Evolutionary conservation across 2,888 invertebrate species (phyloP).

Genomic region (Julus scandinavius): DNA sequence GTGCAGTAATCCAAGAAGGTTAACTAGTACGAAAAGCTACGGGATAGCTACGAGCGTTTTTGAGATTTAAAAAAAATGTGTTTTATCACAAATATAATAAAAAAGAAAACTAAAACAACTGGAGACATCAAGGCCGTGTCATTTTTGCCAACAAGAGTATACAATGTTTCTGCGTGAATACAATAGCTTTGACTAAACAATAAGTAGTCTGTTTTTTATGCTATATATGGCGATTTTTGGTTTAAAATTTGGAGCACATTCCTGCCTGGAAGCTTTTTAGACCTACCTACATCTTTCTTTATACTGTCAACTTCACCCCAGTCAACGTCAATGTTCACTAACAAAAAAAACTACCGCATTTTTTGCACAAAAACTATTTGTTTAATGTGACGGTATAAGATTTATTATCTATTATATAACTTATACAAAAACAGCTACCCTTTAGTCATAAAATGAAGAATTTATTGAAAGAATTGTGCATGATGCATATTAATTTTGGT

Average conservation of each 20-base stretch:
- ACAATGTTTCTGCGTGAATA: background rate
- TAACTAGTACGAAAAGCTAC: too few relatives aligned
- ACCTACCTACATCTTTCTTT: background rate
- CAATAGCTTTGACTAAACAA: background rate
- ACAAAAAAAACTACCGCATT: background rate
- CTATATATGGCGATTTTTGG: background rate
- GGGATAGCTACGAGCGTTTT: too few relatives aligned
- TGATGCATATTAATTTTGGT: background rate
- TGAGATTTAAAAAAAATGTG: too few relatives aligned
- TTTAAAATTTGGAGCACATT: background rate
- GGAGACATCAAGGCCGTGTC: background rate
- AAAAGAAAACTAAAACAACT: background rate
- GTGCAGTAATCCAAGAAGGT: too few relatives aligned
- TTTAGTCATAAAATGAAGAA: background rate
- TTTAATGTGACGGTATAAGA: background rate
- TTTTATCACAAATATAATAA: background rate
- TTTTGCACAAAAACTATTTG: background rate
- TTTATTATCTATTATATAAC: background rate
- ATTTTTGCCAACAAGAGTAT: background rate
- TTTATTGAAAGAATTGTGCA: background rate
- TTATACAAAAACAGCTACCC: background rate
- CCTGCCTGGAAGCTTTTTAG: slow-evolving; percentile 6
- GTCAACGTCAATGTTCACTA: background rate
- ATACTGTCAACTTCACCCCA: background rate
- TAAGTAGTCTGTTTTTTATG: background rate